These are phyloP conservation scores for Rosalia funebris DNA, from an alignment of 2,888 invertebrate species.

Conservation along the genomic window DNA sequence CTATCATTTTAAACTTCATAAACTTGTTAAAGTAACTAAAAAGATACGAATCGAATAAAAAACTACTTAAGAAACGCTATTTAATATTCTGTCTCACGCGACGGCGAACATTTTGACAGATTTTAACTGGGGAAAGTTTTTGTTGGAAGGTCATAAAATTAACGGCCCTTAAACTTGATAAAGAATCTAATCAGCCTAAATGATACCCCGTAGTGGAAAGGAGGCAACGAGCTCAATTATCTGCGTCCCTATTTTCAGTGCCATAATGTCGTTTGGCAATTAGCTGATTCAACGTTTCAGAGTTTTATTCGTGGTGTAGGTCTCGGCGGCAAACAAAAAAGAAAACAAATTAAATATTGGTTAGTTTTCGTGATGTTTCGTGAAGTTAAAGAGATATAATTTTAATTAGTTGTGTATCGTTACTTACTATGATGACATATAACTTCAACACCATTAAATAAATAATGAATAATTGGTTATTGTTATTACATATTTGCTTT, in stretches of 20 bases:
- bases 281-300: slow-evolving; percentile 6
- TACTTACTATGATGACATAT: too few relatives aligned
- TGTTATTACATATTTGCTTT: too few relatives aligned
- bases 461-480: too few relatives aligned
- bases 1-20: too few relatives aligned
- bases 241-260: not conserved
- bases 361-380: not conserved
- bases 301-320: not conserved
- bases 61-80: too few relatives aligned
- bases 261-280: slow-evolving; percentile 4
- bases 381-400: too few relatives aligned
- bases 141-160: slow-evolving; percentile 7
- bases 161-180: slow-evolving; percentile 9
- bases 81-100: not conserved
- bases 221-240: slow-evolving; percentile 11
- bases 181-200: slow-evolving; percentile 12
- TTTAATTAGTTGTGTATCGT: too few relatives aligned
- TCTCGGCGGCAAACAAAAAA: not conserved
- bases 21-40: too few relatives aligned
- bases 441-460: too few relatives aligned
- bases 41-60: too few relatives aligned
- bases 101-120: not conserved
- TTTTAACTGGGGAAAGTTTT: not conserved
- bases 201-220: not conserved
- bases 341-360: not conserved